Percentiles rank a stretch among this genome's conserved stretches.
Conservation (phyloP, 1,140 invertebrate genomes). For the Pissodes strobi region DNA sequence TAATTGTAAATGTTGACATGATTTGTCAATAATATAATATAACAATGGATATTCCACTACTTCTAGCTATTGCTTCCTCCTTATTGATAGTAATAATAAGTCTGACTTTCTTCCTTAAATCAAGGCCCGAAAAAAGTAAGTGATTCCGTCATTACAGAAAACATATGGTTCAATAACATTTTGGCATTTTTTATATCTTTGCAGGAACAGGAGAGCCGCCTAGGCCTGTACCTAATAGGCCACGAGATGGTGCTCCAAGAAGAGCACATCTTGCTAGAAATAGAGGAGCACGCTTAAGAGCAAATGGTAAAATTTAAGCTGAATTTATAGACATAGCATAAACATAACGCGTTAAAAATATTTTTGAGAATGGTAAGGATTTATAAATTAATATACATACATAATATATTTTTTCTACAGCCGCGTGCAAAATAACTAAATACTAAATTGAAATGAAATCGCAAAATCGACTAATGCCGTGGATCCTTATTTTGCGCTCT, state of each 20-base stretch:
- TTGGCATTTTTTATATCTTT: background rate
- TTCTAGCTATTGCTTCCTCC: slow-evolving; percentile 56
- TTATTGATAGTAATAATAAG: slow-evolving; percentile 57
- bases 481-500: no score
- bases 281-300: slow-evolving; percentile 64
- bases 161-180: background rate
- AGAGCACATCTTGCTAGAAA: slow-evolving; percentile 66
- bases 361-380: no score
- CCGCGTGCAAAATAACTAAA: no score
- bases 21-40: no score
- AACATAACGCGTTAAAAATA: no score
- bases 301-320: slow-evolving; percentile 62
- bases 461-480: no score
- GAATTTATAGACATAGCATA: no score
- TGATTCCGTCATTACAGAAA: slow-evolving; percentile 28
- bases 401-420: no score
- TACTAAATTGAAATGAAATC: no score
- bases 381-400: no score
- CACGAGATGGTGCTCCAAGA: slow-evolving; percentile 59
- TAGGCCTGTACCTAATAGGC: slow-evolving; percentile 45
- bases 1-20: no score
- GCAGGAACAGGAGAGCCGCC: slow-evolving; percentile 27
- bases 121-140: slow-evolving; percentile 41
- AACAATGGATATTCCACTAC: slow-evolving; percentile 55
- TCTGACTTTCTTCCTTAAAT: slow-evolving; percentile 55